Evolutionary conservation across 2,113 vertebrate genomes (phyloP).

Genomic region (Catharus minimus): DNA sequence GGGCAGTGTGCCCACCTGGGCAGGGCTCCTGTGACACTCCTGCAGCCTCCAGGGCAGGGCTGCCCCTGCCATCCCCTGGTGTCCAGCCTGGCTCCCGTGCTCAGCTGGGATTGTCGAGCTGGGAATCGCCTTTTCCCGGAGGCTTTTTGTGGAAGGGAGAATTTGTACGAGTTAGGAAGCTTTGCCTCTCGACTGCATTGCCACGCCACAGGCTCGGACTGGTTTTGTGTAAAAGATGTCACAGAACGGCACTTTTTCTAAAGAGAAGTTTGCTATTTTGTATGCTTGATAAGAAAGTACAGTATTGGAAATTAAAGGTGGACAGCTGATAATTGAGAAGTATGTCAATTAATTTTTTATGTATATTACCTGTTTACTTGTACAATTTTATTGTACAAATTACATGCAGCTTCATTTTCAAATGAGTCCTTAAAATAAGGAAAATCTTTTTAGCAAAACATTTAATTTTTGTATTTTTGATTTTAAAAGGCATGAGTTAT

Average conservation of each 20-base stretch:
- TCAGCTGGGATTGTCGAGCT: conserved; percentile 77
- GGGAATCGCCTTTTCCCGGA: conserved; percentile 69
- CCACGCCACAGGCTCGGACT: conserved; percentile 75
- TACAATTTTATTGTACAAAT: conserved; percentile 95
- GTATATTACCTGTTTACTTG: conserved; percentile 97
- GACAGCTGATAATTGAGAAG: conserved; percentile 87
- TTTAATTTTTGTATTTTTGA: conserved; percentile 98
- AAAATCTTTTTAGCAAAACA: conserved; percentile 90
- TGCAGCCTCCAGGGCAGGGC: neutral
- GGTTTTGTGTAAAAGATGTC: conserved; percentile 81
- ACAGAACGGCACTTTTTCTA: conserved; percentile 88
- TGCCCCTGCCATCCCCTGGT: neutral
- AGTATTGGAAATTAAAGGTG: conserved; percentile 87
- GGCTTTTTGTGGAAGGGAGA: conserved; percentile 75
- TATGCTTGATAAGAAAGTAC: conserved; percentile 86
- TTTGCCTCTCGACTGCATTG: conserved; percentile 80
- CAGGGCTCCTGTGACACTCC: neutral
- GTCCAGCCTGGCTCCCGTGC: conserved; percentile 58
- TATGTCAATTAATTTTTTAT: conserved; percentile 93
- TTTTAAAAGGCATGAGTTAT: conserved; percentile 97
- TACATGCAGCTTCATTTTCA: conserved; percentile 95
- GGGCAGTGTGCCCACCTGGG: neutral
- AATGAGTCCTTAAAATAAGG: conserved; percentile 95
- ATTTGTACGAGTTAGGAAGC: conserved; percentile 72
- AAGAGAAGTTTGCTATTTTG: conserved; percentile 86